These are phyloP conservation scores for Drosophila borealis DNA, from an alignment of 2,888 invertebrate species.

Conservation along the genomic window DNA sequence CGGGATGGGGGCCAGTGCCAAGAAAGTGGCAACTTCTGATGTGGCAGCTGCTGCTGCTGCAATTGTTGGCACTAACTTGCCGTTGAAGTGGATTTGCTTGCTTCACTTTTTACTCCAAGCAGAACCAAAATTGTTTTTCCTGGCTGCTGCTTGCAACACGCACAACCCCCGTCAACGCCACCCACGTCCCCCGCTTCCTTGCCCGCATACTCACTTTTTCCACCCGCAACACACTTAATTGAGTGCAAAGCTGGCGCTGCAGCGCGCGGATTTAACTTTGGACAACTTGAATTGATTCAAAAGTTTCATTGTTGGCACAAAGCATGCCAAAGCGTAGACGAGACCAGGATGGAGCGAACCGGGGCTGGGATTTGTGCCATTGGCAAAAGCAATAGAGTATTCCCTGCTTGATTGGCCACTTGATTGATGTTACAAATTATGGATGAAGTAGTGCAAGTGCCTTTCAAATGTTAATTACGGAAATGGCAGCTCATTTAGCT, in stretches of 20 bases:
- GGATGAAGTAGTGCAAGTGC: slow-evolving; percentile 21
- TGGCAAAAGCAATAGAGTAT: slow-evolving; percentile 19
- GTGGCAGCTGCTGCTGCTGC: slow-evolving; percentile 70
- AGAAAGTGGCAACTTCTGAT: slow-evolving; percentile 73
- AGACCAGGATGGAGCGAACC: background rate
- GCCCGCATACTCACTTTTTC: background rate
- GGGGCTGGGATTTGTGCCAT: background rate
- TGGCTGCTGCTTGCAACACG: slow-evolving; percentile 54
- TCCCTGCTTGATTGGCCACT: slow-evolving; percentile 23
- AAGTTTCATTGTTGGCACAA: slow-evolving; percentile 72
- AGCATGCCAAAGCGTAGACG: slow-evolving; percentile 39
- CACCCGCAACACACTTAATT: slow-evolving; percentile 64
- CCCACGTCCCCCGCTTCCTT: background rate
- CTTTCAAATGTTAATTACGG: slow-evolving; percentile 27
- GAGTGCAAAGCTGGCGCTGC: slow-evolving; percentile 74
- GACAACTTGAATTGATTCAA: slow-evolving; percentile 79
- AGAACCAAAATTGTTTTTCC: slow-evolving; percentile 71
- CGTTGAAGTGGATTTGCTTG: slow-evolving; percentile 74
- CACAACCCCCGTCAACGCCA: slow-evolving; percentile 29
- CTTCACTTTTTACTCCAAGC: slow-evolving; percentile 34
- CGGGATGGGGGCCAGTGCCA: slow-evolving; percentile 38
- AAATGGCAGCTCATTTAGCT: slow-evolving; percentile 14
- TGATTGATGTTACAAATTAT: slow-evolving; percentile 65
- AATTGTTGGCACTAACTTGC: slow-evolving; percentile 77
- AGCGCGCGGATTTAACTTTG: slow-evolving; percentile 72